These are phyloP conservation scores for Acleris holmiana DNA, from an alignment of 2,888 invertebrate genomes.

Conservation along the genomic window DNA sequence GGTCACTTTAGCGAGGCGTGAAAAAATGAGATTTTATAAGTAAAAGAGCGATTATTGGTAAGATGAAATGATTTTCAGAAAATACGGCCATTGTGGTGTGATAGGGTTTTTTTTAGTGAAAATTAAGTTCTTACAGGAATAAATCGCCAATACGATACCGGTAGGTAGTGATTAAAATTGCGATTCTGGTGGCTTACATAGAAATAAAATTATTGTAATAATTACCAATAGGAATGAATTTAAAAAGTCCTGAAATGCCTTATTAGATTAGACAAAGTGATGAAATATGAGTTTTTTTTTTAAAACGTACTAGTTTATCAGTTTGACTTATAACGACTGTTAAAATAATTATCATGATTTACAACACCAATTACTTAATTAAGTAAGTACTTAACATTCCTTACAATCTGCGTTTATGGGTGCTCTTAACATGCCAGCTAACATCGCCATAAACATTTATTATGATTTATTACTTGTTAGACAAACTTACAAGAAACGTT, in stretches of 20 bases:
- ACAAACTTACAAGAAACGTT: conserved; percentile 31
- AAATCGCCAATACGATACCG: too few species aligned
- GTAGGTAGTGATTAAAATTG: too few species aligned
- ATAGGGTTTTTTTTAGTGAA: too few species aligned
- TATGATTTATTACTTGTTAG: conserved; percentile 41
- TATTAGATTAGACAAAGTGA: background rate
- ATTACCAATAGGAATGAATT: background rate
- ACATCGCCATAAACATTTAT: conserved; percentile 41
- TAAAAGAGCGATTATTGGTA: too few species aligned
- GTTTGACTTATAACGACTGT: conserved; percentile 26
- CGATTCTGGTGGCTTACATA: too few species aligned
- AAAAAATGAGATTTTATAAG: conserved; percentile 35
- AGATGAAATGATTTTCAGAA: too few species aligned
- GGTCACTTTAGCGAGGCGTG: conserved; percentile 52
- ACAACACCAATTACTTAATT: conserved; percentile 39
- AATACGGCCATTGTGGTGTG: too few species aligned
- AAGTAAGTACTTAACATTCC: conserved; percentile 44
- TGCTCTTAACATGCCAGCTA: conserved; percentile 39
- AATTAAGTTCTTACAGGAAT: too few species aligned
- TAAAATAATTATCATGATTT: conserved; percentile 38
- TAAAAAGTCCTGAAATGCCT: background rate
- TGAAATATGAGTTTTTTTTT: too few species aligned
- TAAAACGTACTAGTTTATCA: conserved; percentile 9
- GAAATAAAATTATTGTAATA: too few species aligned
- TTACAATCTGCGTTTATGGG: conserved; percentile 37